Conservation (phyloP, 2,888 invertebrate species). For the Nudaria mundana region DNA sequence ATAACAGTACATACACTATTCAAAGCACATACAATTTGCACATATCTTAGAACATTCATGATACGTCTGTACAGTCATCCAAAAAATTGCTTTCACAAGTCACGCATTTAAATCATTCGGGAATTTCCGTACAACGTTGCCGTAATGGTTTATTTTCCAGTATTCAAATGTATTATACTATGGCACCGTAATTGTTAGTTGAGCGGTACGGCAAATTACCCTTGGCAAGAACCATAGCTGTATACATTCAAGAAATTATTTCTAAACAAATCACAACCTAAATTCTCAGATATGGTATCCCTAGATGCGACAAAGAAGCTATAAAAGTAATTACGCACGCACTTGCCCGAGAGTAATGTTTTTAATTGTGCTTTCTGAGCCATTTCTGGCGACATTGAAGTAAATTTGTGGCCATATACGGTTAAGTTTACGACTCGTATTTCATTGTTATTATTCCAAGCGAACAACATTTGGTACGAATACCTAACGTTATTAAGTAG, state of each 20-base stretch:
- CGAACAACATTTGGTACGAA: neutral
- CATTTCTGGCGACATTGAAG: slow-evolving; percentile 12
- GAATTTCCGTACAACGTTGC: too few species aligned
- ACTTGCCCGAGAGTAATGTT: slow-evolving; percentile 25
- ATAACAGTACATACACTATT: too few species aligned
- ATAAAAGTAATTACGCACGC: slow-evolving; percentile 26
- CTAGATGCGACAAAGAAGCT: slow-evolving; percentile 18
- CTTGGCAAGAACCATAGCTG: slow-evolving; percentile 61
- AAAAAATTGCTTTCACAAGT: neutral
- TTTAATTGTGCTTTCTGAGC: slow-evolving; percentile 25
- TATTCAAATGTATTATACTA: slow-evolving; percentile 40
- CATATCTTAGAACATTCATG: too few species aligned
- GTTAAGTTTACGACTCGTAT: neutral
- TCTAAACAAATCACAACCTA: slow-evolving; percentile 64
- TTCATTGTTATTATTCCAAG: slow-evolving; percentile 1
- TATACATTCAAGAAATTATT: slow-evolving; percentile 57
- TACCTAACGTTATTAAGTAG: neutral
- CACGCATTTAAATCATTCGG: too few species aligned
- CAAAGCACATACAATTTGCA: too few species aligned
- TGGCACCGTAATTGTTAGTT: slow-evolving; percentile 62
- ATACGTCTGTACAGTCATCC: neutral
- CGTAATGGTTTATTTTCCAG: slow-evolving; percentile 12
- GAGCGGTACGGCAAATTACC: slow-evolving; percentile 69
- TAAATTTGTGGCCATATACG: slow-evolving; percentile 10
- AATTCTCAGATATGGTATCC: slow-evolving; percentile 13